A percentile compares a stretch with the other conserved stretches of the same genome.
Conservation (phyloP, 1,140 invertebrate genomes). For the Pristionchus pacificus region DNA sequence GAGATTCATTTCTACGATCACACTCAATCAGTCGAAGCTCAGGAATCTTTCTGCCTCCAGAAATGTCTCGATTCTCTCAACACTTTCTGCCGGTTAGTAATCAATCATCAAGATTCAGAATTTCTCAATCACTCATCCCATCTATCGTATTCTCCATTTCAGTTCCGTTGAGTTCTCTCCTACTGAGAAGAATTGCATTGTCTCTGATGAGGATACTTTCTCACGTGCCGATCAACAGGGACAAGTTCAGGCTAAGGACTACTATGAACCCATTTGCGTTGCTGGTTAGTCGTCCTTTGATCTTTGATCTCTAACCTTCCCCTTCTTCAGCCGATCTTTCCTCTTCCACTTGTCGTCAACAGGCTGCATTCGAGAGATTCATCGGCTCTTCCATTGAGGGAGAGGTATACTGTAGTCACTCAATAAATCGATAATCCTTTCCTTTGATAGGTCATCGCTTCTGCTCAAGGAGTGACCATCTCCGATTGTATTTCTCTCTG, state of each 20-base stretch:
- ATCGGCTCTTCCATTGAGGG: conserved; percentile 55
- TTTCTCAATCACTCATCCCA: too few relatives aligned
- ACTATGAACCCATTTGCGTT: conserved; percentile 57
- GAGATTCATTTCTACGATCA: conserved; percentile 58
- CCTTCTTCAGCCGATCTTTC: conserved; percentile 51
- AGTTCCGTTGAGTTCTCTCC: conserved; percentile 54
- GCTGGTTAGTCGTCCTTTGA: too few relatives aligned
- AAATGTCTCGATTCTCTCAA: conserved; percentile 56
- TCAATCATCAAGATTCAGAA: too few relatives aligned
- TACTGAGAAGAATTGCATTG: conserved; percentile 56
- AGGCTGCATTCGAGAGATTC: conserved; percentile 57
- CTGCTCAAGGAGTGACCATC: conserved; percentile 55
- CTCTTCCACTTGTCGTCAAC: conserved; percentile 56
- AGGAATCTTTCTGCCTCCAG: conserved; percentile 56
- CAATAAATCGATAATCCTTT: neutral
- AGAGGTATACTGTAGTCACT: conserved; percentile 1
- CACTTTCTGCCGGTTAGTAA: conserved; percentile 48
- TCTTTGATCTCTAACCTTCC: too few relatives aligned
- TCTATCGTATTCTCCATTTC: neutral
- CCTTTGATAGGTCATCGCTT: conserved; percentile 46
- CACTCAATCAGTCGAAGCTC: conserved; percentile 56
- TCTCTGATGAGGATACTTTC: conserved; percentile 57
- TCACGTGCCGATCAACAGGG: conserved; percentile 57
- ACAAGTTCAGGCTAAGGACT: conserved; percentile 51
- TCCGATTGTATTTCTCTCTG: conserved; percentile 57